Conservation (phyloP, 2,888 invertebrate species). For the Carterocephalus palaemon region DNA sequence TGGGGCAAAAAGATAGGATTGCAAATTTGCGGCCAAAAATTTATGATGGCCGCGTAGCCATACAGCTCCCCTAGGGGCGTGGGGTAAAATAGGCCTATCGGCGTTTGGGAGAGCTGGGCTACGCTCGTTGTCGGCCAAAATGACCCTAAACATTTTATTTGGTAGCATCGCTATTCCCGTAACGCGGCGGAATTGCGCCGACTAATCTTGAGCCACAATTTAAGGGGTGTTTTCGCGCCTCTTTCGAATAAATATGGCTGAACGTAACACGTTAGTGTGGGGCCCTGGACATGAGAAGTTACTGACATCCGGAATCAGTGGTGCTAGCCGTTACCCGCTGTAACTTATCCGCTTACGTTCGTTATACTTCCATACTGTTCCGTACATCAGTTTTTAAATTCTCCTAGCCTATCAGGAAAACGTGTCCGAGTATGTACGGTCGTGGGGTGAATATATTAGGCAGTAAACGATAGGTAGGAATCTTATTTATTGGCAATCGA, state of each 20-base stretch:
- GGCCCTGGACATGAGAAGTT: constrained; percentile 36
- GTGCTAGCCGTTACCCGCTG: not conserved
- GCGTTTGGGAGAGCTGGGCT: constrained; percentile 69
- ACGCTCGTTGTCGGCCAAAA: constrained; percentile 70
- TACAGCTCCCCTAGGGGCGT: constrained; percentile 61
- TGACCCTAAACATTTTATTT: constrained; percentile 79
- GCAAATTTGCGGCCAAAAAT: constrained; percentile 78
- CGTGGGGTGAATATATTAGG: constrained; percentile 41
- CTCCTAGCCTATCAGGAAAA: constrained; percentile 2
- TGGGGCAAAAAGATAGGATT: constrained; percentile 73
- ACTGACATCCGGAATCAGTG: constrained; percentile 21
- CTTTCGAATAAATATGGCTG: constrained; percentile 61
- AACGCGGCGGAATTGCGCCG: constrained; percentile 62
- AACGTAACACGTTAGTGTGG: constrained; percentile 55
- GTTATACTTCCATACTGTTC: not conserved
- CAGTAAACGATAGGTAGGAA: constrained; percentile 47
- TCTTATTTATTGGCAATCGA: constrained; percentile 64
- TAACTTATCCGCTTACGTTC: not conserved
- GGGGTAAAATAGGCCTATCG: constrained; percentile 72
- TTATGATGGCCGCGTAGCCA: constrained; percentile 64
- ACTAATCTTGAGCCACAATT: constrained; percentile 73
- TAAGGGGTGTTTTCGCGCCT: constrained; percentile 66
- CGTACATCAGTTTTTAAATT: constrained; percentile 11
- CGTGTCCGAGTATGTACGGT: constrained; percentile 8
- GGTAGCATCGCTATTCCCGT: constrained; percentile 68